Base-by-base conservation (phyloP, 2,888 invertebrate species). In the Thymelicus sylvestris region DNA sequence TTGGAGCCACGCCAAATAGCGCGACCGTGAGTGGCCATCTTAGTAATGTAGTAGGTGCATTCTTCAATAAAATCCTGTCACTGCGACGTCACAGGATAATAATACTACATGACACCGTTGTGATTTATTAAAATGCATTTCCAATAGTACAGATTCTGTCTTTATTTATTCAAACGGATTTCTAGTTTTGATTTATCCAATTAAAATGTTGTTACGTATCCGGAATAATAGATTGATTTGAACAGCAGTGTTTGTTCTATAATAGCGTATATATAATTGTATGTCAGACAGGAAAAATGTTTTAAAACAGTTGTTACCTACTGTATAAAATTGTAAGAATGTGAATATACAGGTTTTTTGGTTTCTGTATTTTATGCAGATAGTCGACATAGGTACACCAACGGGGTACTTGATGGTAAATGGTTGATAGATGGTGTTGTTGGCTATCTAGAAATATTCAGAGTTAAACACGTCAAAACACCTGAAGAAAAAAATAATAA, bases 121-220 rank as follows among this genome's bases (percentile, higher is more conserved):
- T 62, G 44, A 44, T 62, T 62, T 19, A 62, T 62, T 24, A 55
- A 19, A 50, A 64, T 52, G 50, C 13, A 65, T 39, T 52, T 55
- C 41, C n/a, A 13, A 55, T 65, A 41, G n/a, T 52, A 19, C 19
- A 66, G 19, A 66, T 38, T 61, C 12, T 31, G 41, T 50, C 48
- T 59, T 19, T 38, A 48, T 65, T 70, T 50, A 65, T 60, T 60
- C 19, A 38, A 65, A 65, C 19, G 39, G 31, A 39, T 63, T 57
- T 41, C 48, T 59, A 59, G 38, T 59, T 60, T 15, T 24, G 57
- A 65, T 65, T 65, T 24, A 50, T 65, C 69, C 64, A 70, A 65
- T 70, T 65, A 59, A 70, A 70, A 70, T 69, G 65, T 67, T 52
- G 52, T 63, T 60, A 48, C 64, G 59, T 19, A 50, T 12, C 15